phyloP scores from a whole-genome alignment of 2,888 invertebrate genomes.

The Phania funesta region DNA sequence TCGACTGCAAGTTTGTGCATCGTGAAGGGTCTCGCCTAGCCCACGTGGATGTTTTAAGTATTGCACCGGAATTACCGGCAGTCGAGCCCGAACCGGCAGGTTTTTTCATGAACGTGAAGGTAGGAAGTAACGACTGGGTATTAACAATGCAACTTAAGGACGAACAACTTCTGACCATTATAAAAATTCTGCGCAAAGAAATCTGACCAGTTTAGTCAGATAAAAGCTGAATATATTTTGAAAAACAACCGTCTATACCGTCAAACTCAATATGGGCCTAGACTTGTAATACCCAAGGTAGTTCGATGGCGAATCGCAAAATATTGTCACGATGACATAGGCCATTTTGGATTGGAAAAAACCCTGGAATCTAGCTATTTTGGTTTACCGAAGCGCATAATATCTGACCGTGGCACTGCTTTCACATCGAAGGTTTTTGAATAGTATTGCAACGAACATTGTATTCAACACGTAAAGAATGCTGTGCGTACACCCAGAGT shows the following conservation, averaged over 20 bases:
- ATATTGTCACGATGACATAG: no score
- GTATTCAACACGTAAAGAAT: no score
- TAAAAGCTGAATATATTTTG: neutral
- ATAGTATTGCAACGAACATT: no score
- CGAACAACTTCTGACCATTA: neutral
- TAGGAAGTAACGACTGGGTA: neutral
- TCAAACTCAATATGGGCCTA: neutral
- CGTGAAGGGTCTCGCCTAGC: neutral
- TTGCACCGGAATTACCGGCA: neutral
- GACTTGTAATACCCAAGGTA: no score
- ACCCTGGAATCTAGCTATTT: no score
- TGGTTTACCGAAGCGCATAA: no score
- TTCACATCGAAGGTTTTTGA: no score
- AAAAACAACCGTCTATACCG: neutral
- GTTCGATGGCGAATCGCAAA: no score
- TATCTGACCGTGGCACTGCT: no score
- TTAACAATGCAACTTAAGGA: neutral
- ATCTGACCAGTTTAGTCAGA: neutral
- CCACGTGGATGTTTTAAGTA: neutral
- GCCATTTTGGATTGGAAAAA: no score
- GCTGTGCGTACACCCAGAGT: no score
- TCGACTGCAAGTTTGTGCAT: neutral
- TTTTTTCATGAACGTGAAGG: neutral
- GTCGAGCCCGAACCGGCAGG: neutral
- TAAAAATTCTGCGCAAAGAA: neutral